Conservation (phyloP, 2,888 invertebrate species). For the Tipula confusa region DNA sequence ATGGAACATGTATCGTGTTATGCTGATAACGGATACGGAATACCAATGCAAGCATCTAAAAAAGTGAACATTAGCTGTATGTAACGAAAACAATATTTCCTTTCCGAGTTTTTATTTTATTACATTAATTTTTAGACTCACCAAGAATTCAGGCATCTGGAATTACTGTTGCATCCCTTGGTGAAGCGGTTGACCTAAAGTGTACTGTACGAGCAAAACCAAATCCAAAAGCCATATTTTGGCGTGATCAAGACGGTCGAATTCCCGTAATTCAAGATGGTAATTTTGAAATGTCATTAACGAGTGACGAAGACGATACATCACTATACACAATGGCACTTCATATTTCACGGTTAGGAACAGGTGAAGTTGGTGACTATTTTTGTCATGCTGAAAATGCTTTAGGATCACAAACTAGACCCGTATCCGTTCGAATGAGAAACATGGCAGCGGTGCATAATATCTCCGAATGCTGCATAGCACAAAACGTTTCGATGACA, state of each 20-base stretch:
- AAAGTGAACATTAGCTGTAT: constrained; percentile 78
- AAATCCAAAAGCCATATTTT: constrained; percentile 75
- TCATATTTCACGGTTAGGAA: constrained; percentile 66
- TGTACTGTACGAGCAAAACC: constrained; percentile 76
- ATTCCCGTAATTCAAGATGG: constrained; percentile 73
- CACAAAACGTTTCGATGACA: constrained; percentile 69
- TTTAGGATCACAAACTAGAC: constrained; percentile 67
- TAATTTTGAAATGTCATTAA: constrained; percentile 63
- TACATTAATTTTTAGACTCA: constrained; percentile 54
- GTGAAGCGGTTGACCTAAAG: constrained; percentile 70
- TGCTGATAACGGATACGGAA: constrained; percentile 83
- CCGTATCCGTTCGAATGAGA: constrained; percentile 68
- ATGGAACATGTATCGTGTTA: constrained; percentile 85
- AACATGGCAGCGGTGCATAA: constrained; percentile 62
- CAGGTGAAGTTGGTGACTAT: constrained; percentile 72
- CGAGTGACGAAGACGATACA: constrained; percentile 59
- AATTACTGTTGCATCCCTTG: constrained; percentile 70
- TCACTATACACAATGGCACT: constrained; percentile 70
- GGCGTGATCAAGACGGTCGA: constrained; percentile 70
- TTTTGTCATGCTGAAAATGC: constrained; percentile 82
- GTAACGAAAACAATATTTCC: constrained; percentile 44
- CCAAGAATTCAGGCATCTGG: constrained; percentile 73
- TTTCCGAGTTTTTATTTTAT: neutral
- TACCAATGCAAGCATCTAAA: constrained; percentile 78
- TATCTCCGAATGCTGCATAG: constrained; percentile 75